phyloP scores from a whole-genome alignment of 2,113 vertebrate genomes.

The Corythornis vintsioides region DNA sequence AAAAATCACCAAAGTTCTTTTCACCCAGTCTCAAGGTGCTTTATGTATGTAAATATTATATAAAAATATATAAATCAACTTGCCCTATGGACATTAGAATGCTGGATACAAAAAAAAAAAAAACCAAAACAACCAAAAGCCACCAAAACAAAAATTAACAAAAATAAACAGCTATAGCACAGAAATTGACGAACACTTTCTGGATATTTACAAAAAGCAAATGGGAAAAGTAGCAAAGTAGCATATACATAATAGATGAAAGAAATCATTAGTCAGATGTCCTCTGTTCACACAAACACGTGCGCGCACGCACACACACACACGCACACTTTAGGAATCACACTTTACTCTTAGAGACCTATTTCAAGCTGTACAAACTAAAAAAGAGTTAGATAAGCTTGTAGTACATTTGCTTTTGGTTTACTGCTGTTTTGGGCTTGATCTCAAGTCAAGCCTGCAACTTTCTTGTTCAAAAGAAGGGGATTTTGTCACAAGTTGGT shows the following conservation, averaged over 20 bases:
- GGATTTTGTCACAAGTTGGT: background rate
- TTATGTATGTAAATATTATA: fast-evolving
- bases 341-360: background rate
- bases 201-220: background rate
- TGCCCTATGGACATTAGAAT: background rate
- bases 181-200: background rate
- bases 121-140: too few relatives aligned
- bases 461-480: background rate
- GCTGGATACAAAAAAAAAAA: background rate
- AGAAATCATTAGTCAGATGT: background rate
- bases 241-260: background rate
- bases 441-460: background rate
- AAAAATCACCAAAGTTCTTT: too few relatives aligned
- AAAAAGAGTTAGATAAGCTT: background rate
- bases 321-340: background rate
- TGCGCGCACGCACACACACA: too few relatives aligned
- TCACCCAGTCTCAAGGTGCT: too few relatives aligned
- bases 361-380: background rate
- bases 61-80: background rate
- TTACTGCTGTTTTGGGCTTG: background rate
- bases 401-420: background rate
- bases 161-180: background rate
- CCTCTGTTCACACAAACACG: too few relatives aligned
- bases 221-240: background rate
- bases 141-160: too few relatives aligned